phyloP scores from a whole-genome alignment of 2,888 invertebrate genomes.

The Lamellibrachia satsuma region DNA sequence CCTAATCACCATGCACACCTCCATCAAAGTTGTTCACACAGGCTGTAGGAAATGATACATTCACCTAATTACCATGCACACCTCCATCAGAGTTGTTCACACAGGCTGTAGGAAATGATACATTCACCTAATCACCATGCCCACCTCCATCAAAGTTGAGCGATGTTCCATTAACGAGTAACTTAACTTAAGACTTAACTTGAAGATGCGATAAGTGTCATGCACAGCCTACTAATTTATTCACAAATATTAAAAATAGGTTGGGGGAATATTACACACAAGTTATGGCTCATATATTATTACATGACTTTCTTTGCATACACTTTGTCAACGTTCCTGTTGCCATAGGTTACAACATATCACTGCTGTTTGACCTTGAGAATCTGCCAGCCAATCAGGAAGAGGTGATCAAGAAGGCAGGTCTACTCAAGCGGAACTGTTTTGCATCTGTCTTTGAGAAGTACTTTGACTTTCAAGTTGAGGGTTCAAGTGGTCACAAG shows the following conservation, averaged over 20 bases:
- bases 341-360: conserved; percentile 87
- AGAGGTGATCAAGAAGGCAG: conserved; percentile 87
- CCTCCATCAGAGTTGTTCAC: too few relatives aligned
- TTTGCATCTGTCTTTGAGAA: conserved; percentile 99
- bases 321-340: not conserved
- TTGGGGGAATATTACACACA: not conserved
- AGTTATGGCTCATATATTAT: not conserved
- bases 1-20: too few relatives aligned
- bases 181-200: too few relatives aligned
- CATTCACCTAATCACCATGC: too few relatives aligned
- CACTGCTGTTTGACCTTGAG: conserved; percentile 90
- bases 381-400: conserved; percentile 91
- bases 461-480: conserved; percentile 97
- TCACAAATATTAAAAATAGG: not conserved
- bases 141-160: too few relatives aligned
- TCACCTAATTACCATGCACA: too few relatives aligned
- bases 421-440: conserved; percentile 95
- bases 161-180: too few relatives aligned
- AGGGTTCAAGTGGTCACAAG: conserved; percentile 88
- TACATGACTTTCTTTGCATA: not conserved
- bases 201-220: not conserved
- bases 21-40: too few relatives aligned
- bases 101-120: too few relatives aligned
- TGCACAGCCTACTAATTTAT: not conserved
- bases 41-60: too few relatives aligned